A percentile compares a stretch with the other conserved stretches of the same genome.
Conservation (phyloP, 2,888 invertebrate species). For the Pristionchus entomophagus region DNA sequence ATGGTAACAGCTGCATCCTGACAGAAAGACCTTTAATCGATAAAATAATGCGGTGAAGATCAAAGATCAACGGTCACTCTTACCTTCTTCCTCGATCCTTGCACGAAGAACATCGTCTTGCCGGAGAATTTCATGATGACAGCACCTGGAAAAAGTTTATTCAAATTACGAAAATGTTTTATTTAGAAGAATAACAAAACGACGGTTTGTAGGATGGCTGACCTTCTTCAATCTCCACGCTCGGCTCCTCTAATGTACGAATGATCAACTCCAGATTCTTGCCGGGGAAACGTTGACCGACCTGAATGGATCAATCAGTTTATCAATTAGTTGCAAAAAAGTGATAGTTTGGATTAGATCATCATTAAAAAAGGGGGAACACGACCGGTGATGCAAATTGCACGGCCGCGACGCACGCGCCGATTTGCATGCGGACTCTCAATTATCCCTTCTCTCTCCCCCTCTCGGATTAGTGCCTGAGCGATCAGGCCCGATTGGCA, state of each 20-base stretch:
- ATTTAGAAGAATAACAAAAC: neutral
- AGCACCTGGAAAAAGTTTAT: slow-evolving; percentile 26
- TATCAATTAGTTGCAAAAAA: neutral
- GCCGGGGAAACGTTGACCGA: slow-evolving; percentile 60
- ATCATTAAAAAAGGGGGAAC: too few relatives aligned
- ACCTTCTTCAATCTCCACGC: slow-evolving; percentile 50
- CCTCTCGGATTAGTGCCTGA: too few relatives aligned
- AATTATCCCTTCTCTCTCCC: too few relatives aligned
- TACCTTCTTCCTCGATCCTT: slow-evolving; percentile 48
- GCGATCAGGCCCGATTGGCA: too few relatives aligned
- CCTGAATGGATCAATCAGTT: slow-evolving; percentile 37
- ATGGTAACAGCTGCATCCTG: too few relatives aligned
- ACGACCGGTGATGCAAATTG: too few relatives aligned
- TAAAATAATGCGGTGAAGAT: too few relatives aligned
- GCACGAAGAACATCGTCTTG: slow-evolving; percentile 50
- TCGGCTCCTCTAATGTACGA: slow-evolving; percentile 58
- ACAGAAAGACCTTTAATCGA: too few relatives aligned
- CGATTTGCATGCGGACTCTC: too few relatives aligned
- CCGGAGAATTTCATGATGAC: slow-evolving; percentile 47
- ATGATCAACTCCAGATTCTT: slow-evolving; percentile 62
- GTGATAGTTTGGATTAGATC: too few relatives aligned
- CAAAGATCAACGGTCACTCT: neutral
- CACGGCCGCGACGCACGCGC: too few relatives aligned
- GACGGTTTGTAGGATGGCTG: neutral
- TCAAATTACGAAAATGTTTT: neutral